Evolutionary conservation across 2,888 invertebrate genomes (phyloP).

Genomic region (Volucella inanis): DNA sequence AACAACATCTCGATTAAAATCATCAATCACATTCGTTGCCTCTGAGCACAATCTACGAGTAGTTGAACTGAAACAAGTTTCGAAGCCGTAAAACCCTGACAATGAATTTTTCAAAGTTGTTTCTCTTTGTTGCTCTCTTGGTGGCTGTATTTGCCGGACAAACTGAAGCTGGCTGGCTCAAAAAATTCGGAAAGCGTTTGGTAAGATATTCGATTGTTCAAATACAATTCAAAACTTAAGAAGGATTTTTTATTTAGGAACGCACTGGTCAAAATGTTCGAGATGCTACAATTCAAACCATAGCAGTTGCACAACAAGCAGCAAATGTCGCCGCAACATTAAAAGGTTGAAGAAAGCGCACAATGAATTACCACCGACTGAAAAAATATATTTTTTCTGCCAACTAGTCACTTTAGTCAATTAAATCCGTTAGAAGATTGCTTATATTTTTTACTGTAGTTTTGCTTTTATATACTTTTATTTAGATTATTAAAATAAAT

Average conservation of each 20-base stretch:
- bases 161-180: conserved; percentile 59
- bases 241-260: conserved; percentile 72
- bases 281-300: conserved; percentile 77
- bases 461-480: too few relatives aligned
- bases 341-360: conserved; percentile 60
- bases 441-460: too few relatives aligned
- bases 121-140: conserved; percentile 21
- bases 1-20: neutral
- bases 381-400: too few relatives aligned
- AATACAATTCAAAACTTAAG: neutral
- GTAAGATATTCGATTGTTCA: conserved; percentile 30
- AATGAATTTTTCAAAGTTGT: conserved; percentile 49
- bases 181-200: conserved; percentile 40
- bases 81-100: neutral
- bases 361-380: too few relatives aligned
- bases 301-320: conserved; percentile 78
- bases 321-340: conserved; percentile 78
- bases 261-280: conserved; percentile 78
- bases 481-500: too few relatives aligned
- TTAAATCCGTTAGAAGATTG: too few relatives aligned
- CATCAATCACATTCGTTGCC: conserved; percentile 16
- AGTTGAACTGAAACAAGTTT: neutral
- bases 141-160: conserved; percentile 48
- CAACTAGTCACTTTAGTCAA: too few relatives aligned
- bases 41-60: neutral